Conservation (phyloP, 2,888 invertebrate genomes). For the Leistus spinibarbis region DNA sequence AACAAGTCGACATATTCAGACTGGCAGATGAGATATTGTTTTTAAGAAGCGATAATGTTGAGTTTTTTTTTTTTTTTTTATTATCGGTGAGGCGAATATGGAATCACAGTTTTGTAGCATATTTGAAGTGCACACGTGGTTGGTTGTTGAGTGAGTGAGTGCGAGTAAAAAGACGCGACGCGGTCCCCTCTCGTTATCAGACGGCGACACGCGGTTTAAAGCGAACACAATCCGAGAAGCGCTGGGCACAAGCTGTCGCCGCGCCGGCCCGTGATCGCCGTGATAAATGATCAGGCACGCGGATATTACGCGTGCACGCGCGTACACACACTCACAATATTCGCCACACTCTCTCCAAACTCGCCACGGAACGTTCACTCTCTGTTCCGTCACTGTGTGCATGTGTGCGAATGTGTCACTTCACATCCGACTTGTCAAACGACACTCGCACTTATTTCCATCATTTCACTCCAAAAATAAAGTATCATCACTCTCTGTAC, state of each 20-base stretch:
- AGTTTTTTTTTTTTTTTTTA: too few species aligned
- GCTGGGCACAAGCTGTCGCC: constrained; percentile 16
- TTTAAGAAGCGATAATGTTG: too few species aligned
- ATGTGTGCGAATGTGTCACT: neutral
- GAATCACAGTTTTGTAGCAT: neutral
- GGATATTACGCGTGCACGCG: constrained; percentile 41
- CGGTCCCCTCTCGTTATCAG: constrained; percentile 23
- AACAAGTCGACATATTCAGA: too few species aligned
- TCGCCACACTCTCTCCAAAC: too few species aligned
- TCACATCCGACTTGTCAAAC: neutral
- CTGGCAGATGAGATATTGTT: too few species aligned
- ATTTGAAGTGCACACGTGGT: neutral
- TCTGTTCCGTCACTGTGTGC: neutral
- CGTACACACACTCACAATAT: neutral
- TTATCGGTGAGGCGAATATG: neutral
- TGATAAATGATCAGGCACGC: constrained; percentile 37
- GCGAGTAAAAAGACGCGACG: neutral
- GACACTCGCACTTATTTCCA: neutral
- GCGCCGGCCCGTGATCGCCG: constrained; percentile 23
- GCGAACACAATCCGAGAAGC: constrained; percentile 27
- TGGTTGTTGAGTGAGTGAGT: neutral
- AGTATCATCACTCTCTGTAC: neutral
- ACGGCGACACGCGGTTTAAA: constrained; percentile 26
- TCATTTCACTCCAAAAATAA: neutral
- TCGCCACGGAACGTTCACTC: neutral